Conservation (phyloP, 1,140 invertebrate species). For the Pogonomyrmex barbatus region DNA sequence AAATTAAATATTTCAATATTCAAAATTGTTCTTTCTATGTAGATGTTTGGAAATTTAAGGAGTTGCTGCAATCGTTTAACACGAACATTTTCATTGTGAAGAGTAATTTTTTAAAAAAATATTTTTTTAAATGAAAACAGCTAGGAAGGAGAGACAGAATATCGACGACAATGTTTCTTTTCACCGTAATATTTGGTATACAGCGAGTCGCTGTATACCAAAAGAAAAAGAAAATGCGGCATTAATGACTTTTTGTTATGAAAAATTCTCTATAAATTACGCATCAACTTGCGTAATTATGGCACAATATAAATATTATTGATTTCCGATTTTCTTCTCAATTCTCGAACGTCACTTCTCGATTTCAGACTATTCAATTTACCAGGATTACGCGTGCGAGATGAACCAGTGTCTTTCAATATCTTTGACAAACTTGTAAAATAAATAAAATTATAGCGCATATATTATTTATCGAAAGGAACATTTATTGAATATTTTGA, state of each 20-base stretch:
- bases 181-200: background rate
- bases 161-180: background rate
- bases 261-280: constrained; percentile 41
- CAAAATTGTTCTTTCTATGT: too few relatives aligned
- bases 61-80: background rate
- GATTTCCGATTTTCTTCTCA: constrained; percentile 50
- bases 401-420: constrained; percentile 7
- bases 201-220: background rate
- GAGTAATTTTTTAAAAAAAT: background rate
- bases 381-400: background rate
- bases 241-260: constrained; percentile 34
- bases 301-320: constrained; percentile 33
- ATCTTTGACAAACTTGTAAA: background rate
- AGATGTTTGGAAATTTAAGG: background rate
- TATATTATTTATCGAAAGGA: background rate
- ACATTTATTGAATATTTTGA: background rate
- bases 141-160: background rate
- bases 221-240: constrained; percentile 12
- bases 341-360: background rate
- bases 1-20: too few relatives aligned
- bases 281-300: background rate
- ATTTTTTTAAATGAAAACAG: background rate
- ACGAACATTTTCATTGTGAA: background rate
- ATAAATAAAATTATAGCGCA: background rate
- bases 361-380: constrained; percentile 33